Base-by-base conservation (phyloP, 2,113 vertebrate genomes). In the Takifugu bimaculatus region DNA sequence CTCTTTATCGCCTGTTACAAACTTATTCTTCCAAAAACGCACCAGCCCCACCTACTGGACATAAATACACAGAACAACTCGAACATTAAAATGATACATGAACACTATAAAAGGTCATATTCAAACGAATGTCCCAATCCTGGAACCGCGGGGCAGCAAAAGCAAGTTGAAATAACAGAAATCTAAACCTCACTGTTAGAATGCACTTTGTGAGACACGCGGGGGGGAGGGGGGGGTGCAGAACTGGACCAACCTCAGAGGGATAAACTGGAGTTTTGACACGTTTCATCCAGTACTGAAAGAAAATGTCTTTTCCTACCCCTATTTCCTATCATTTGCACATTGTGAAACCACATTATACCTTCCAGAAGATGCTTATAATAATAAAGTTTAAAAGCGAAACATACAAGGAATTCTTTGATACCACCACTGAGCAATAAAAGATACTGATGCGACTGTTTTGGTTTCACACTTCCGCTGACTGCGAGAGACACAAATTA, bases 301-400 rank as follows among this genome's bases (percentile, higher is more conserved):
- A 56, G 42, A 48, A 0, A 48, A 14, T n/a, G 52, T 72, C 42
- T 25, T 59, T 28, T 55, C 72, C 7, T 47, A 43, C 61, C n/a
- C 35, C 50, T 25, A 76, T 86, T 85, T 81, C 72, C 68, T 80
- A 73, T 74, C 70, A 77, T 89, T 87, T 91, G 81, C 77, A 88
- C 80, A 63, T 63, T 44, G 48, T 77, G n/a, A 80, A 83, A 81
- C 57, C 50, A 69, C 60, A 72, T 68, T 63, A 72, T 15, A 52
- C 26, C 48, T 67, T 57, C 42, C 48, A 29, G 49, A 13, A 68
- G 50, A 69, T 62, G 27, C 49, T 58, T 62, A 27, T 39, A 50
- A 81, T 70, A 35, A 70, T 58, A 14, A 48, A 48, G 45, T 48
- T 14, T 63, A 50, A 63, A 43, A 77, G 58, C 54, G 0, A 63